Percentiles rank a stretch among this genome's conserved stretches.
Conservation (phyloP, 2,888 invertebrate species). For the Xestia rhomboidea region DNA sequence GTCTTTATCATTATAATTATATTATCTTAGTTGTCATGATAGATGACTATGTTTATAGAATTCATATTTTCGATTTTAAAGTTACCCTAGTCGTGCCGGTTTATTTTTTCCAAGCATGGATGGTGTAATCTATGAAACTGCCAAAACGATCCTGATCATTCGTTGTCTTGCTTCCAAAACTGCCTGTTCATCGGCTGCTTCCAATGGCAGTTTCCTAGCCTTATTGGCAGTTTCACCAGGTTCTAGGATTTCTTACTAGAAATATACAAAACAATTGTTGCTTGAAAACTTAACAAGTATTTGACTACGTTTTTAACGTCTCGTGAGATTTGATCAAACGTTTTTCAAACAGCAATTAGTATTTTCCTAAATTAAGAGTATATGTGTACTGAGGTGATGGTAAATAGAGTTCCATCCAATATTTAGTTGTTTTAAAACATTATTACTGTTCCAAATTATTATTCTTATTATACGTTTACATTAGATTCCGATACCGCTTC, state of each 20-base stretch:
- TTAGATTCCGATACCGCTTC: slow-evolving; percentile 81
- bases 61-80: slow-evolving; percentile 63
- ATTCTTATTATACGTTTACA: slow-evolving; percentile 69
- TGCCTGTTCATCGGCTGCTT: slow-evolving; percentile 25
- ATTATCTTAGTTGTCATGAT: slow-evolving; percentile 71
- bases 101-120: slow-evolving; percentile 77
- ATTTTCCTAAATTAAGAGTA: slow-evolving; percentile 47
- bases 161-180: slow-evolving; percentile 15
- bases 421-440: slow-evolving; percentile 62
- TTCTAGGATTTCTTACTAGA: slow-evolving; percentile 63
- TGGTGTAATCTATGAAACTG: slow-evolving; percentile 70
- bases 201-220: slow-evolving; percentile 60
- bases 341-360: slow-evolving; percentile 62
- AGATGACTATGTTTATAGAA: slow-evolving; percentile 72
- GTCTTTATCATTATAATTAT: slow-evolving; percentile 64
- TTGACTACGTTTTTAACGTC: background rate
- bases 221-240: slow-evolving; percentile 65
- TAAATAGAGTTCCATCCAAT: slow-evolving; percentile 67
- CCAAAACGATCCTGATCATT: slow-evolving; percentile 50
- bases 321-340: background rate
- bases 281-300: slow-evolving; percentile 56
- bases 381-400: slow-evolving; percentile 76
- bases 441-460: slow-evolving; percentile 63
- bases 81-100: slow-evolving; percentile 67
- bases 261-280: slow-evolving; percentile 57